Percentiles rank a stretch among this genome's conserved stretches.
Evolutionary conservation across 2,888 invertebrate genomes (phyloP).

Genomic region (Cheilosia urbana): DNA sequence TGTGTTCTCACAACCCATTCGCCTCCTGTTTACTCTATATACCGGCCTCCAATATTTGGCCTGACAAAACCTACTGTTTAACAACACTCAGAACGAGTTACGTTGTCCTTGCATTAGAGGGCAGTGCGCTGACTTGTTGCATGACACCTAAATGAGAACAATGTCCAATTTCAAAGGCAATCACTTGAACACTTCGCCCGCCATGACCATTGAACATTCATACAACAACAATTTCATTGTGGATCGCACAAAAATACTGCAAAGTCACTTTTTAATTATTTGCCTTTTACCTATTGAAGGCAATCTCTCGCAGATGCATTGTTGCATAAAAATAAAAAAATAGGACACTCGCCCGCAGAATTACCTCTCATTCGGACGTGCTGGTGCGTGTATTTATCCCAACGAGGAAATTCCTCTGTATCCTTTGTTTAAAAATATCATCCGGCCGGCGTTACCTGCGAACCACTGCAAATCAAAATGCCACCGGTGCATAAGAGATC

Average conservation of each 20-base stretch:
- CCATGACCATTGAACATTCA: not conserved
- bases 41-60: conserved; percentile 34
- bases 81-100: conserved; percentile 27
- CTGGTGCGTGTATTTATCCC: conserved; percentile 44
- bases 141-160: conserved; percentile 21
- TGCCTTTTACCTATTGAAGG: conserved; percentile 9
- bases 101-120: conserved; percentile 42
- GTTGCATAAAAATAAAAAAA: conserved; percentile 16
- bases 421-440: conserved; percentile 51
- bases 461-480: conserved; percentile 43
- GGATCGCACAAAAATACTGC: not conserved
- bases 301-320: conserved; percentile 26
- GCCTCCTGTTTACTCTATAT: not conserved
- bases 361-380: conserved; percentile 25
- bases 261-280: conserved; percentile 10
- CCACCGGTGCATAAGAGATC: conserved; percentile 31
- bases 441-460: conserved; percentile 34
- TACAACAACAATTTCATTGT: not conserved
- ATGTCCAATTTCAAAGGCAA: conserved; percentile 20
- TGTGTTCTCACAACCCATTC: conserved; percentile 16
- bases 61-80: conserved; percentile 36
- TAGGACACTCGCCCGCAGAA: conserved; percentile 14
- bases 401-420: conserved; percentile 17
- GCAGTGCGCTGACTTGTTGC: not conserved
- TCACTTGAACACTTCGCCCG: conserved; percentile 14